Evolutionary conservation across 2,888 invertebrate genomes (phyloP).

Genomic region (Drosophila barbarae): DNA sequence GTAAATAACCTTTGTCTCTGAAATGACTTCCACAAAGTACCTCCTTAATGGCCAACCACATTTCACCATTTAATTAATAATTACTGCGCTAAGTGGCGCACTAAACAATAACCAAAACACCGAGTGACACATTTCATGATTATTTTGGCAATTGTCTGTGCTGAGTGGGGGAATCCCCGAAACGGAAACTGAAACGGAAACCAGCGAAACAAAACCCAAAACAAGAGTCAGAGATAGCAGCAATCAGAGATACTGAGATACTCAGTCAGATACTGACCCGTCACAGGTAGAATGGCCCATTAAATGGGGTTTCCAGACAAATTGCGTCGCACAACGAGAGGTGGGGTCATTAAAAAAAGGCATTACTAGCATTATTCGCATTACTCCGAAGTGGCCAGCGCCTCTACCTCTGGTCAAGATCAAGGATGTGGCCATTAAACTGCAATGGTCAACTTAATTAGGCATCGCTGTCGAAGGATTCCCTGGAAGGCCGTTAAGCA

Average conservation of each 20-base stretch:
- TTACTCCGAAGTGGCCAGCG: conserved; percentile 14
- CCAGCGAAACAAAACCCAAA: conserved; percentile 9
- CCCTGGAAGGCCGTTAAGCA: conserved; percentile 12
- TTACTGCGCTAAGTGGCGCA: background rate
- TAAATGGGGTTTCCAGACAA: conserved; percentile 21
- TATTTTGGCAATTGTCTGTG: conserved; percentile 1
- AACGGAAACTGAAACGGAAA: conserved; percentile 6
- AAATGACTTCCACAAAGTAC: background rate
- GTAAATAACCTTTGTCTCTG: background rate
- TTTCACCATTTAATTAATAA: background rate
- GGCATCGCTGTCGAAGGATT: conserved; percentile 26
- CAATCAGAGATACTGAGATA: conserved; percentile 17
- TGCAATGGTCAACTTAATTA: conserved; percentile 56
- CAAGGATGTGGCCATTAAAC: conserved; percentile 44
- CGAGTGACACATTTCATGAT: conserved; percentile 7
- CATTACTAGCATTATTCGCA: conserved; percentile 21
- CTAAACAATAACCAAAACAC: conserved; percentile 7
- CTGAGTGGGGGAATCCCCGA: conserved; percentile 24
- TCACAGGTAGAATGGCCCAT: conserved; percentile 12
- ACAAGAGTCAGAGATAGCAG: conserved; percentile 9
- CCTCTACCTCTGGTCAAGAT: conserved; percentile 38
- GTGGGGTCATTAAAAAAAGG: conserved; percentile 35
- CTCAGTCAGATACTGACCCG: conserved; percentile 7
- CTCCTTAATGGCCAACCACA: background rate
- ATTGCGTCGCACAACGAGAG: conserved; percentile 32